Evolutionary conservation across 2,888 invertebrate genomes (phyloP).

Genomic region (Protula sp.): DNA sequence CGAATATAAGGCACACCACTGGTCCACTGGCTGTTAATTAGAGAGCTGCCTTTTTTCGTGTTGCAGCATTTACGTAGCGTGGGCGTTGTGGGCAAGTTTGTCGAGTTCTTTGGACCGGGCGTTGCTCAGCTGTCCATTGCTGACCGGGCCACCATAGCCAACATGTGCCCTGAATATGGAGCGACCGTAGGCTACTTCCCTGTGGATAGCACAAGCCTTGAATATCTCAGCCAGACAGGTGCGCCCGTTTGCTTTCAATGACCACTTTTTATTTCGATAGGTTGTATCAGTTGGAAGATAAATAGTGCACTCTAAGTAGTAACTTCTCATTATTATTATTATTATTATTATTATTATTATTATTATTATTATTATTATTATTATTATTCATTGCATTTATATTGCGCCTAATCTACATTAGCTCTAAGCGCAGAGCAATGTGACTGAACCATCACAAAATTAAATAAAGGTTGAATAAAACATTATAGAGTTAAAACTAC

Average conservation of each 20-base stretch:
- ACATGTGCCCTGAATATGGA: slow-evolving; percentile 98
- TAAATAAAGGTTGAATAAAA: too few species aligned
- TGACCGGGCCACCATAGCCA: slow-evolving; percentile 94
- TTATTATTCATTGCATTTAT: too few species aligned
- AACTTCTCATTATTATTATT: too few species aligned
- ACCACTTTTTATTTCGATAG: not conserved
- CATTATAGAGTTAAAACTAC: too few species aligned
- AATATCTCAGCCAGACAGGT: slow-evolving; percentile 83
- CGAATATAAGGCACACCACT: too few species aligned
- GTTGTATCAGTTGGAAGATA: not conserved
- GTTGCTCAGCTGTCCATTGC: slow-evolving; percentile 86
- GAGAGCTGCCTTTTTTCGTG: too few species aligned
- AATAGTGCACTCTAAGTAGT: not conserved
- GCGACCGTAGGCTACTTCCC: slow-evolving; percentile 95
- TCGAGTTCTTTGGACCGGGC: slow-evolving; percentile 96
- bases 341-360: too few species aligned
- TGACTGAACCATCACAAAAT: too few species aligned
- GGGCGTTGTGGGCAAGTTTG: slow-evolving; percentile 97
- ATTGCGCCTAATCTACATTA: too few species aligned
- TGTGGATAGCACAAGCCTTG: slow-evolving; percentile 73
- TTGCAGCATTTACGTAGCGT: slow-evolving; percentile 76
- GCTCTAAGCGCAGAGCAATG: too few species aligned
- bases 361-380: too few species aligned
- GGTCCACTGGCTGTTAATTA: too few species aligned
- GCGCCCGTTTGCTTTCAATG: not conserved